Evolutionary conservation across 2,797 vertebrate genomes (phyloP).

Genomic region (Sitta carolinensis): DNA sequence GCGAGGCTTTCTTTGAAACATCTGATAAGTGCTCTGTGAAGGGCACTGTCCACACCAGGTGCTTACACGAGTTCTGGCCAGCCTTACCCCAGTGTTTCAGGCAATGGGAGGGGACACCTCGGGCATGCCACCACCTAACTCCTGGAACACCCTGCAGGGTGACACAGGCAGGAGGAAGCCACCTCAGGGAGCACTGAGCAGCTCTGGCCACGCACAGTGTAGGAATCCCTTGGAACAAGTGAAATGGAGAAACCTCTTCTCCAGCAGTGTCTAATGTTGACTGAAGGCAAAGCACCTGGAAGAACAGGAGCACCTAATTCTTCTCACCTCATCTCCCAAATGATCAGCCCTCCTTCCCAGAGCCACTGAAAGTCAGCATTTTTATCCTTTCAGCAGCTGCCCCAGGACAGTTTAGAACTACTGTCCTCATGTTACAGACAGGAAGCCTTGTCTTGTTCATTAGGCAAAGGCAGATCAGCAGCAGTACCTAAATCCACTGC

Average conservation of each 20-base stretch:
- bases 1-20: background rate
- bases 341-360: background rate
- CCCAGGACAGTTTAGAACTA: background rate
- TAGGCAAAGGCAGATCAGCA: background rate
- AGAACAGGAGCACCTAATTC: background rate
- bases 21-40: accelerated
- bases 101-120: no score
- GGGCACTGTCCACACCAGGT: accelerated
- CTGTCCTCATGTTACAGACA: background rate
- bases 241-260: background rate
- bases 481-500: background rate
- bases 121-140: background rate
- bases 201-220: background rate
- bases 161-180: background rate
- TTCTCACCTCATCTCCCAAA: background rate
- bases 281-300: background rate
- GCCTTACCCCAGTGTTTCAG: background rate
- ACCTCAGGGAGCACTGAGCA: accelerated
- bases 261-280: background rate
- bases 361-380: background rate
- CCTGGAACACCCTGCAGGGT: background rate
- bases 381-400: background rate
- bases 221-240: background rate
- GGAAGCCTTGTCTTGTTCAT: background rate
- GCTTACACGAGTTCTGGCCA: background rate